Conservation (phyloP, 2,113 vertebrate species). For the Megaleporinus macrocephalus region DNA sequence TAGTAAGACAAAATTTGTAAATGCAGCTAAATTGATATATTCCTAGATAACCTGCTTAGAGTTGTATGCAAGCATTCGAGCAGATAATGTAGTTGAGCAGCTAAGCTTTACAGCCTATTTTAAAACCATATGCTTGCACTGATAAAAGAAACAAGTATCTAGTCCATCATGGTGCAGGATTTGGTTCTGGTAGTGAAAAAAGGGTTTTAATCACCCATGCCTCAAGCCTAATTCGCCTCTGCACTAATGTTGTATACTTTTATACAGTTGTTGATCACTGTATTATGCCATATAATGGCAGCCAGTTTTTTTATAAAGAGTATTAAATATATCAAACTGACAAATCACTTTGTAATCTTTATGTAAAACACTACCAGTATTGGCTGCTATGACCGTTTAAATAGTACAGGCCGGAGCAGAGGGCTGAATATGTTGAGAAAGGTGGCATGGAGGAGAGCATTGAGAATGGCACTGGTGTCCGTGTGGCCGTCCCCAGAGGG, state of each 20-base stretch:
- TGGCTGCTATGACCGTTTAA: background rate
- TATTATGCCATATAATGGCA: background rate
- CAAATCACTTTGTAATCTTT: background rate
- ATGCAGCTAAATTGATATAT: no score
- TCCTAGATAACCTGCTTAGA: no score
- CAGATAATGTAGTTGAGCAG: background rate
- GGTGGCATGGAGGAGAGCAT: conserved; percentile 69
- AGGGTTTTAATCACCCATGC: background rate
- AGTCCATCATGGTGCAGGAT: background rate
- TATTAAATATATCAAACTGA: background rate
- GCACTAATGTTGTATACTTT: background rate
- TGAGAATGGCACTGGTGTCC: conserved; percentile 86
- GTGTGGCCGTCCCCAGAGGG: conserved; percentile 99
- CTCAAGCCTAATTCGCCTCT: no score
- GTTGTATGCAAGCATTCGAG: background rate
- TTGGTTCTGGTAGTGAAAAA: background rate
- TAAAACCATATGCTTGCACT: no score
- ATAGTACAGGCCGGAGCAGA: background rate
- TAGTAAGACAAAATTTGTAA: no score
- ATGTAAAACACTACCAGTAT: conserved; percentile 10
- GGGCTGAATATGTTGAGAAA: background rate
- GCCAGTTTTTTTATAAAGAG: background rate
- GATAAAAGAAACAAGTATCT: background rate
- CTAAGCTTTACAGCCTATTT: no score
- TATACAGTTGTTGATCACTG: background rate